These are phyloP conservation scores for Caenorhabditis latens DNA, from an alignment of 1,140 invertebrate species.

Conservation along the genomic window DNA sequence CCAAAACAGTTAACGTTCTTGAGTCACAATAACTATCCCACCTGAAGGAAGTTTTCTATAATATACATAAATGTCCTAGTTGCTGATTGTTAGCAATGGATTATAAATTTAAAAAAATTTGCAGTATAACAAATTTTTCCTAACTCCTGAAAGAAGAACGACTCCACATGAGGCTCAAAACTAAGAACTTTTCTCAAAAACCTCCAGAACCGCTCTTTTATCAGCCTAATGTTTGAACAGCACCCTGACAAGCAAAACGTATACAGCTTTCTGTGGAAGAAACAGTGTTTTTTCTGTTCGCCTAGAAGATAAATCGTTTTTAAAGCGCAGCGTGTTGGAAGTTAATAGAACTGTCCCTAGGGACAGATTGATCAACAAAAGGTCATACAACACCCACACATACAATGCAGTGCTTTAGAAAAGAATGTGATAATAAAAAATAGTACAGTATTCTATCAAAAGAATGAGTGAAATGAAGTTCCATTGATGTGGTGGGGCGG, in stretches of 20 bases:
- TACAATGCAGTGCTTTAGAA: not conserved
- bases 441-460: not conserved
- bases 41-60: too few relatives aligned
- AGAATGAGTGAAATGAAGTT: not conserved
- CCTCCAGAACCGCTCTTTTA: not conserved
- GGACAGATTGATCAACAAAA: conserved; percentile 41
- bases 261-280: not conserved
- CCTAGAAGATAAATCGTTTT: not conserved
- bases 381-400: conserved; percentile 14
- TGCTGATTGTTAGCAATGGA: too few relatives aligned
- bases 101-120: too few relatives aligned
- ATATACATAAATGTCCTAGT: too few relatives aligned
- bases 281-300: conserved; percentile 24
- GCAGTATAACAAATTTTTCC: too few relatives aligned
- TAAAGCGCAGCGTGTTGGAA: not conserved
- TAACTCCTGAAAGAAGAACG: too few relatives aligned
- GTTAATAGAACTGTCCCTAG: conserved; percentile 43
- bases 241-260: not conserved
- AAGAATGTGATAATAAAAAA: not conserved
- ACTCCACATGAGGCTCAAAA: not conserved
- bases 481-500: too few relatives aligned
- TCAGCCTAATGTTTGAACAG: conserved; percentile 10
- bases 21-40: too few relatives aligned
- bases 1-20: too few relatives aligned
- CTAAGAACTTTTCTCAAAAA: not conserved